These are phyloP conservation scores for Spodoptera picta DNA, from an alignment of 2,888 invertebrate species.

Conservation along the genomic window DNA sequence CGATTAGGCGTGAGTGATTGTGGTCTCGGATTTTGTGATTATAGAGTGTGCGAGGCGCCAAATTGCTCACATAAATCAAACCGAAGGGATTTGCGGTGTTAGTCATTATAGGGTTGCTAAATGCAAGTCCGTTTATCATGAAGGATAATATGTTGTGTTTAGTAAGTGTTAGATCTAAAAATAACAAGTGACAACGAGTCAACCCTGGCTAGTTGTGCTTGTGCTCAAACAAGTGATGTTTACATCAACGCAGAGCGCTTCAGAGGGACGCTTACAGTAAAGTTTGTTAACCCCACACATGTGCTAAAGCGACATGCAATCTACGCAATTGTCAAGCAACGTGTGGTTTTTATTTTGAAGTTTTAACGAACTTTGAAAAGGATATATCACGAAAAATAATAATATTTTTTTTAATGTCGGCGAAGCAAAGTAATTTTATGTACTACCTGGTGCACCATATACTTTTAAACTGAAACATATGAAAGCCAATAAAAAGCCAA, in stretches of 20 bases:
- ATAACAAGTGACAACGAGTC: slow-evolving; percentile 56
- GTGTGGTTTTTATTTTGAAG: slow-evolving; percentile 17
- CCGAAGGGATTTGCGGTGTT: slow-evolving; percentile 29
- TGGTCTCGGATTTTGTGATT: slow-evolving; percentile 9
- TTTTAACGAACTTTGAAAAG: neutral
- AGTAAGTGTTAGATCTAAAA: slow-evolving; percentile 25
- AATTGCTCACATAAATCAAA: slow-evolving; percentile 43
- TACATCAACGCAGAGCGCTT: slow-evolving; percentile 73
- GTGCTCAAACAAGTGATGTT: slow-evolving; percentile 73
- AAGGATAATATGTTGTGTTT: slow-evolving; percentile 6
- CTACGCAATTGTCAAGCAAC: slow-evolving; percentile 45
- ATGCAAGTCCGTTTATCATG: slow-evolving; percentile 19
- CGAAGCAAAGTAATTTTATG: too few species aligned
- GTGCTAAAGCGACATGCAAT: slow-evolving; percentile 58
- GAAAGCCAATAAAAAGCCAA: too few species aligned
- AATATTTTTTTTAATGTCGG: too few species aligned
- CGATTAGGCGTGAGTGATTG: slow-evolving; percentile 27
- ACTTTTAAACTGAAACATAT: too few species aligned
- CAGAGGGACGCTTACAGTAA: slow-evolving; percentile 73
- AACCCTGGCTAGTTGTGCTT: slow-evolving; percentile 64
- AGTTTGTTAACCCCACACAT: slow-evolving; percentile 79
- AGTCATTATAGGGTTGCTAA: slow-evolving; percentile 25
- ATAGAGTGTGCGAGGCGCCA: slow-evolving; percentile 24
- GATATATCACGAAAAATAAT: neutral
- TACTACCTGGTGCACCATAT: too few species aligned